Evolutionary conservation across 2,888 invertebrate genomes (phyloP).

Genomic region (Cacoxenus indagator): DNA sequence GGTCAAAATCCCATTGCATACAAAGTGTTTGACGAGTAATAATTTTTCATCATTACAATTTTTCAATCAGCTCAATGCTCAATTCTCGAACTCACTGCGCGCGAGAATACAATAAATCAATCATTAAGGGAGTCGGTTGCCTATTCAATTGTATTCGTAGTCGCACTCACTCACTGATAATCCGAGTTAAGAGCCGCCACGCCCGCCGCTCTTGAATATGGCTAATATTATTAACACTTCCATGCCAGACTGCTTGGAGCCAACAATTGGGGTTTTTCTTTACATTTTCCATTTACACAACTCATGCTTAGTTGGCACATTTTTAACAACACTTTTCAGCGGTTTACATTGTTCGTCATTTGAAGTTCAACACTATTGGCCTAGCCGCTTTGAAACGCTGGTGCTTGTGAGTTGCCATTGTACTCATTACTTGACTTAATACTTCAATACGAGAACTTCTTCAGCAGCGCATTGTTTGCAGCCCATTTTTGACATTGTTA

Average conservation of each 20-base stretch:
- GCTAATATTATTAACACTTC: conserved; percentile 39
- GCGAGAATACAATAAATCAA: conserved; percentile 58
- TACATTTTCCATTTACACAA: conserved; percentile 55
- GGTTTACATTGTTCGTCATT: not conserved
- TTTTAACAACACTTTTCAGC: conserved; percentile 21
- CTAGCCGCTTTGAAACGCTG: not conserved
- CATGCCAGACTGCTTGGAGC: conserved; percentile 60
- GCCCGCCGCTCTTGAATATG: conserved; percentile 37
- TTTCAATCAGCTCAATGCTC: conserved; percentile 25
- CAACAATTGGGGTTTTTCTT: conserved; percentile 48
- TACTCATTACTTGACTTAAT: conserved; percentile 14
- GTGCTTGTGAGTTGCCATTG: not conserved
- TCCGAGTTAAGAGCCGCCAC: conserved; percentile 18
- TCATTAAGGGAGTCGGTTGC: conserved; percentile 46
- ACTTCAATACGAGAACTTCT: conserved; percentile 61
- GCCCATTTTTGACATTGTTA: conserved; percentile 53
- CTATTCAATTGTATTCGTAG: not conserved
- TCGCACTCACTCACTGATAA: not conserved
- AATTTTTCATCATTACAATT: conserved; percentile 62
- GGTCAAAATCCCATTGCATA: not conserved
- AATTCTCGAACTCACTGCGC: conserved; percentile 25
- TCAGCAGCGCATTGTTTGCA: conserved; percentile 49
- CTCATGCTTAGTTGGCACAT: conserved; percentile 61
- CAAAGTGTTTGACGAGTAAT: conserved; percentile 48
- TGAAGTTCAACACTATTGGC: not conserved